phyloP scores from a whole-genome alignment of 2,113 vertebrate species.

The Tychaedon coryphoeus region DNA sequence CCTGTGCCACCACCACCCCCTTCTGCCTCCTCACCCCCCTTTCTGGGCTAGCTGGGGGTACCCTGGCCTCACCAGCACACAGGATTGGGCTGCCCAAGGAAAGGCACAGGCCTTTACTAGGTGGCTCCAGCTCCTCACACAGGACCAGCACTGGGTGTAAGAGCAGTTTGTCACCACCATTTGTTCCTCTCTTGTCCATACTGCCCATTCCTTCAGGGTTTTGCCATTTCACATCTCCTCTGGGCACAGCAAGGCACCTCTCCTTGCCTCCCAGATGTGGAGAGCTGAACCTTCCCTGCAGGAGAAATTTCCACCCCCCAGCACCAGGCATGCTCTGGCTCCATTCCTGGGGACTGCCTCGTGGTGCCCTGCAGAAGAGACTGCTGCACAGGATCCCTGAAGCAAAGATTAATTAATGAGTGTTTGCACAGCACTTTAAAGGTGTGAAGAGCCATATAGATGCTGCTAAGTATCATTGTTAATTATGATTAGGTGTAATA shows the following conservation, averaged over 20 bases:
- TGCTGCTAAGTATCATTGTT: slow-evolving; percentile 63
- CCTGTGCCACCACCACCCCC: neutral
- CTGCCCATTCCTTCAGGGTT: neutral
- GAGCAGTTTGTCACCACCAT: neutral
- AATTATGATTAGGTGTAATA: slow-evolving; percentile 66
- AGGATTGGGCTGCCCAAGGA: neutral
- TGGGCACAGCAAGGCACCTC: neutral
- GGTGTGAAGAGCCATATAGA: slow-evolving; percentile 66
- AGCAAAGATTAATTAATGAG: slow-evolving; percentile 60
- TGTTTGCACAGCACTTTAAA: slow-evolving; percentile 62
- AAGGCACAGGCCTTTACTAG: neutral
- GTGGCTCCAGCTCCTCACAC: neutral
- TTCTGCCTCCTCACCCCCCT: neutral
- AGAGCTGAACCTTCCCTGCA: neutral
- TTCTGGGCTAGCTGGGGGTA: neutral
- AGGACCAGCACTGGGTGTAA: neutral
- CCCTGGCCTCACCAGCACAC: neutral
- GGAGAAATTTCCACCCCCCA: neutral
- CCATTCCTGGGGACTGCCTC: accelerated
- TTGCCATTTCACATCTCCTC: neutral
- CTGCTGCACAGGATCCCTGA: neutral
- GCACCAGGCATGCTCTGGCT: accelerated
- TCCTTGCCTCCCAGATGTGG: neutral
- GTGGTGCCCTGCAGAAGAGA: neutral
- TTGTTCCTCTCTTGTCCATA: neutral